Base-by-base conservation (phyloP, 2,113 vertebrate species). In the Anarhynchus alexandrinus region DNA sequence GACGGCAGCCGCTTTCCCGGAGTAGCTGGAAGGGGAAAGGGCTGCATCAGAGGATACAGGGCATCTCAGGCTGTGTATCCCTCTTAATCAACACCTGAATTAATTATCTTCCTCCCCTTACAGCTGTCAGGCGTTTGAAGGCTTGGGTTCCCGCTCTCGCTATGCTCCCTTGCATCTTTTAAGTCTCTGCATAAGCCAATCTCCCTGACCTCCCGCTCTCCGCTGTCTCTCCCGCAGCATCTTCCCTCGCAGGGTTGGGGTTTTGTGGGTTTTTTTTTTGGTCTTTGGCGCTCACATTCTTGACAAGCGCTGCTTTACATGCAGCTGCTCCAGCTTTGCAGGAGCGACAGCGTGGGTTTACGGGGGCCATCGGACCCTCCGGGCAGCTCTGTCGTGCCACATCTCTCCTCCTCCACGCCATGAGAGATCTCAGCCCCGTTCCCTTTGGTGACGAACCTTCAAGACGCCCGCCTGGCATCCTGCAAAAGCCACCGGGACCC, bases 291-390 rank as follows among this genome's bases (percentile, higher is more conserved):
- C 61, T 81, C 6, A 6, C 30, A 5, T 5, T 14, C 49, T 34
- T 66, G 85, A 59, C 81, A 71, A 66, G 57, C 3, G 3, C 71
- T 18, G 65, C 69, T 84, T 47, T 9, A 4, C 3, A 3, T 2
- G 74, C 15, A 20, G 80, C 71, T 13, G 71, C 26, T 74, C 34
- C 66, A 45, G 85, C 57, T 54, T 15, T 9, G 81, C 29, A 11
- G 12, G 34, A 23, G 25, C 69, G 10, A 34, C 59, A 2, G 6
- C 1, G 1, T 1, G 70, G 22, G 21, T 26, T 30, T 40, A 3
- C 0, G 12, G 62, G 61, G 49, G 20, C 27, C 27, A 30, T 5
- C 4, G 1, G 47, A n/a, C 11, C 52, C 34, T 1, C 19, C 1
- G 3, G 77, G 26, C 42, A 30, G 40, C 20, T 51, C 40, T 7